A percentile compares a stretch with the other conserved stretches of the same genome.
These are phyloP conservation scores for Lanius ludovicianus DNA, from an alignment of 2,113 vertebrate species.

Conservation along the genomic window DNA sequence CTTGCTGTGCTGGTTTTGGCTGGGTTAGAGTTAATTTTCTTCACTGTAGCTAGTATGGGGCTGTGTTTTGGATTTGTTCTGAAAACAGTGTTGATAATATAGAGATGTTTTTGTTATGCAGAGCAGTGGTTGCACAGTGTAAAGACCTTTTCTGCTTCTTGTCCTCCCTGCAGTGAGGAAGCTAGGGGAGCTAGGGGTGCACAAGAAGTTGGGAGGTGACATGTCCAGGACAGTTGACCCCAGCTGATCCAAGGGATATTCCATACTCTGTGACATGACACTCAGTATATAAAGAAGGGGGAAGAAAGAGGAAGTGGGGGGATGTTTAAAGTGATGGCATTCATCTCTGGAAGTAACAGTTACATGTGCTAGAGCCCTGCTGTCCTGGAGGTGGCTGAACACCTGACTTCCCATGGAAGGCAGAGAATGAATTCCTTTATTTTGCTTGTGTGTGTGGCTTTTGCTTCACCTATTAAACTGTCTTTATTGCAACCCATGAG, in stretches of 20 bases:
- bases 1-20: neutral
- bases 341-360: neutral
- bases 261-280: neutral
- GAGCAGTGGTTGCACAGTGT: neutral
- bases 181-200: fast-evolving
- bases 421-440: neutral
- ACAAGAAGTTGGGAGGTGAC: neutral
- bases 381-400: neutral
- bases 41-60: neutral
- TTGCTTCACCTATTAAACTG: neutral
- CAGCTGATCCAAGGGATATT: neutral
- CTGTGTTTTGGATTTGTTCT: neutral
- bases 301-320: neutral
- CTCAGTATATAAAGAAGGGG: neutral
- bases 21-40: neutral
- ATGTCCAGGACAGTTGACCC: neutral
- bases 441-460: neutral
- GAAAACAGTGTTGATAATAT: neutral
- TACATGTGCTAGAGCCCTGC: neutral
- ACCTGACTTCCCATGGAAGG: neutral
- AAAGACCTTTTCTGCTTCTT: neutral
- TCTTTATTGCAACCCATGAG: neutral
- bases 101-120: neutral
- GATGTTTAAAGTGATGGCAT: neutral
- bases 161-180: neutral